These are phyloP conservation scores for Perizoma affinitatum DNA, from an alignment of 2,888 invertebrate species.

Conservation along the genomic window DNA sequence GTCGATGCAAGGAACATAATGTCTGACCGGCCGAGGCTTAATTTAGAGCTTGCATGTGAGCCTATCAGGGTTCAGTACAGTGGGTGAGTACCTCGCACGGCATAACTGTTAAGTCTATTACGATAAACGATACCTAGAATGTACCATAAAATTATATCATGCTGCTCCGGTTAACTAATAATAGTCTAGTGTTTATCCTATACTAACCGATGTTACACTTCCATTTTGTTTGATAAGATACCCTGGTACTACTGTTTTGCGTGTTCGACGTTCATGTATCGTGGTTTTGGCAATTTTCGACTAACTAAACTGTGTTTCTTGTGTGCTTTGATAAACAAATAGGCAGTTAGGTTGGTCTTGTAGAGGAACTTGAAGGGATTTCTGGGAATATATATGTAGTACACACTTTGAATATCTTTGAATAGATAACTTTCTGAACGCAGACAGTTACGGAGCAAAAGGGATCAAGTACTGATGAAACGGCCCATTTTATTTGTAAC, in stretches of 20 bases:
- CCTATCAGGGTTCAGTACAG: conserved; percentile 59
- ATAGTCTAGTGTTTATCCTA: conserved; percentile 40
- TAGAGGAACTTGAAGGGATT: conserved; percentile 25
- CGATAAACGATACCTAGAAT: conserved; percentile 53
- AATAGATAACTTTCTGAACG: conserved; percentile 33
- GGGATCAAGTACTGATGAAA: conserved; percentile 39
- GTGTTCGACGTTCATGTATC: conserved; percentile 41
- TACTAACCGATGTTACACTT: conserved; percentile 45
- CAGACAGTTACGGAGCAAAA: conserved; percentile 36
- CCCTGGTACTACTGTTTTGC: conserved; percentile 44
- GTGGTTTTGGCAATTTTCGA: conserved; percentile 32
- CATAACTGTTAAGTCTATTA: conserved; percentile 55
- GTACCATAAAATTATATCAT: conserved; percentile 56
- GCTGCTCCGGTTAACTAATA: conserved; percentile 46
- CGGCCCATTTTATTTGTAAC: conserved; percentile 36
- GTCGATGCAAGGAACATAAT: conserved; percentile 74
- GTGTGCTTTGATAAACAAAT: conserved; percentile 25
- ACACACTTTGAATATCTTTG: conserved; percentile 27
- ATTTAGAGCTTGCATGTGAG: conserved; percentile 74
- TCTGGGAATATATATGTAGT: conserved; percentile 21
- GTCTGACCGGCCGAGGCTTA: conserved; percentile 65
- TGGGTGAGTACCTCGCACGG: conserved; percentile 44
- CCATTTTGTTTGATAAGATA: conserved; percentile 42
- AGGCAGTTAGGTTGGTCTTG: conserved; percentile 27
- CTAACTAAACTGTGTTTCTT: conserved; percentile 23